These are phyloP conservation scores for Ricordea florida DNA, from an alignment of 92 coral and sea anemone species.

Conservation along the genomic window DNA sequence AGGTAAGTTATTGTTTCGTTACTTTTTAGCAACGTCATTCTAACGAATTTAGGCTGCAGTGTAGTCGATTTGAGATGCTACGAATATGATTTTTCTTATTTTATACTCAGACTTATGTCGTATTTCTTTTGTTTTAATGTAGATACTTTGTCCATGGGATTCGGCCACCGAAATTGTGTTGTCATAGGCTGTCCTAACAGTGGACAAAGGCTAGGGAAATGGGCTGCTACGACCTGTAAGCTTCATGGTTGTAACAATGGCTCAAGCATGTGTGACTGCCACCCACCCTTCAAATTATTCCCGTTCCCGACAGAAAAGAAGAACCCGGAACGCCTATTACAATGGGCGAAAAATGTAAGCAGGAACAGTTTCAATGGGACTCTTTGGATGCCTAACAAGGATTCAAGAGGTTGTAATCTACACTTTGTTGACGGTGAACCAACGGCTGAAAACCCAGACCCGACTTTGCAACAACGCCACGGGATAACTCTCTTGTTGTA, in stretches of 20 bases:
- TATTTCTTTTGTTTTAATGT: conserved; percentile 49
- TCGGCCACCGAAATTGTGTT: conserved; percentile 60
- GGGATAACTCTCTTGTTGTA: conserved; percentile 24
- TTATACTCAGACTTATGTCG: conserved; percentile 15
- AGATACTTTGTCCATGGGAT: conserved; percentile 51
- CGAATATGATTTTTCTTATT: conserved; percentile 5
- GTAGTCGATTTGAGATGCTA: conserved; percentile 26
- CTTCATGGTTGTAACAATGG: conserved; percentile 38
- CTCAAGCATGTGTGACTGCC: conserved; percentile 49
- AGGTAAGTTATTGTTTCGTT: conserved; percentile 21
- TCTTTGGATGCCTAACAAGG: conserved; percentile 56
- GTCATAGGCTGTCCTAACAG: conserved; percentile 50
- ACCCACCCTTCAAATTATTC: conserved; percentile 56
- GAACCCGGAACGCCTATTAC: conserved; percentile 44
- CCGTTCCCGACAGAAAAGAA: conserved; percentile 59
- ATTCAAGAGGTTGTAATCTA: conserved; percentile 51
- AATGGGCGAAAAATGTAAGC: conserved; percentile 41
- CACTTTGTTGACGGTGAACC: conserved; percentile 56
- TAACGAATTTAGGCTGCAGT: conserved; percentile 28
- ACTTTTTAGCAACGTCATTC: conserved; percentile 7
- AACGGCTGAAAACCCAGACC: conserved; percentile 59
- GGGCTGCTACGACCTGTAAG: conserved; percentile 46
- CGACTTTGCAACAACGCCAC: conserved; percentile 44
- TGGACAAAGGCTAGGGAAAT: conserved; percentile 52
- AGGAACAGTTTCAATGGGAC: conserved; percentile 41